These are phyloP conservation scores for Diarsia rubi DNA, from an alignment of 2,888 invertebrate species.

Conservation along the genomic window DNA sequence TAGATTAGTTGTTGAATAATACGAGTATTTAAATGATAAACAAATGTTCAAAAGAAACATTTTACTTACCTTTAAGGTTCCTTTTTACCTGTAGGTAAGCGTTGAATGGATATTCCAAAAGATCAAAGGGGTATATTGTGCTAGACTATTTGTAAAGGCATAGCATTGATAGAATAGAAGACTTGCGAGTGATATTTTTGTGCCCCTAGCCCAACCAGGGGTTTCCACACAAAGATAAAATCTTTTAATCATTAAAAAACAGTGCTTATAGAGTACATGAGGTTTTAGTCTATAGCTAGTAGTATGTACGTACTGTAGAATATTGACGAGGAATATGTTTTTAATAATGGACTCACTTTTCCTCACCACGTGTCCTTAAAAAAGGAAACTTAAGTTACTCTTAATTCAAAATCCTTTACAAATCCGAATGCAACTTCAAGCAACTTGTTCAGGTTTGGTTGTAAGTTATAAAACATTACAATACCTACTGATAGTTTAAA, in stretches of 20 bases:
- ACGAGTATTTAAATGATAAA: no score
- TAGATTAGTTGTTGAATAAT: no score
- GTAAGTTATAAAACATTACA: not conserved
- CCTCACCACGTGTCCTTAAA: no score
- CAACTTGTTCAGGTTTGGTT: not conserved
- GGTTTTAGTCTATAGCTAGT: not conserved
- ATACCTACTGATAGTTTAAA: not conserved
- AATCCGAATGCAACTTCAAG: not conserved
- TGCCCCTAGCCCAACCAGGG: no score
- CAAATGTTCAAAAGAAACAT: no score
- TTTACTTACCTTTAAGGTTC: not conserved
- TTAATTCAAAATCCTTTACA: not conserved
- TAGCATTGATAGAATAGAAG: conserved; percentile 6
- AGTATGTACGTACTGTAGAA: not conserved
- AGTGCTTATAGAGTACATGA: not conserved
- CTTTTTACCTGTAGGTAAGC: not conserved
- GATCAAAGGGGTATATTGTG: conserved; percentile 1
- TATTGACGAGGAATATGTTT: not conserved
- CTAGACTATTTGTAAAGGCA: not conserved
- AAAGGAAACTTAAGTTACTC: not conserved
- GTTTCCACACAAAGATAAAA: not conserved
- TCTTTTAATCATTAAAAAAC: not conserved
- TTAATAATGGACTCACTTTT: not conserved
- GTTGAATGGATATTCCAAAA: conserved; percentile 9
- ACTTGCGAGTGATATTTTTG: not conserved